phyloP scores from a whole-genome alignment of 2,113 vertebrate genomes.

The Climacteris rufus region DNA sequence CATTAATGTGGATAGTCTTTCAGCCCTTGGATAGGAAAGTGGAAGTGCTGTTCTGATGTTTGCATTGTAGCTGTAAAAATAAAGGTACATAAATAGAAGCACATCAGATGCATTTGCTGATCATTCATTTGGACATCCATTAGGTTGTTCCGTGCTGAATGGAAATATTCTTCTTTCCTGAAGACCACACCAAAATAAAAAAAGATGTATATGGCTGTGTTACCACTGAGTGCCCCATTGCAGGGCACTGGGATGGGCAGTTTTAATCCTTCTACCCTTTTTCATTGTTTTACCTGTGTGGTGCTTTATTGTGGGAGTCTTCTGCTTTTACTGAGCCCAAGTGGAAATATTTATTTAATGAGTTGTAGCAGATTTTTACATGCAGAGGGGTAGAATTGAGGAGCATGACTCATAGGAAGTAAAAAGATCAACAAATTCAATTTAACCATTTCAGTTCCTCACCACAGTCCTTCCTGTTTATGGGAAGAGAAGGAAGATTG shows the following conservation, averaged over 20 bases:
- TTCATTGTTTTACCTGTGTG: background rate
- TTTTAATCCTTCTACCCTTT: background rate
- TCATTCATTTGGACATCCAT: slow-evolving; percentile 4
- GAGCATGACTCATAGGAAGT: slow-evolving; percentile 14
- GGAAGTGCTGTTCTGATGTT: slow-evolving; percentile 4
- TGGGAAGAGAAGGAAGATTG: background rate
- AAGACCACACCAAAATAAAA: background rate
- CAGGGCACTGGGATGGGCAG: background rate
- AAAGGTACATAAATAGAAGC: background rate
- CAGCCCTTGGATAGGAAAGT: background rate
- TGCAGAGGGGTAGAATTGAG: background rate
- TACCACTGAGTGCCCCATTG: background rate
- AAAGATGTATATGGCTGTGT: background rate
- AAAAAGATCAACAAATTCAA: background rate
- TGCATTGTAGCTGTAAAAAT: slow-evolving; percentile 44
- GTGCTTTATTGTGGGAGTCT: background rate
- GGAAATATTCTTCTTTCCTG: slow-evolving; percentile 19
- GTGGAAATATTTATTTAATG: slow-evolving; percentile 30
- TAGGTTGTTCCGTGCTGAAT: background rate
- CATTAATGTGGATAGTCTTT: background rate
- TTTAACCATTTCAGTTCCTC: background rate
- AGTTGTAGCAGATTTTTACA: background rate
- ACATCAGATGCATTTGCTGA: slow-evolving; percentile 6
- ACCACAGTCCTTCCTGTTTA: background rate
- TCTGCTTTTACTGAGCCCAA: background rate